Evolutionary conservation across 2,888 invertebrate genomes (phyloP).

Genomic region (Zygothrica quintamaculata): DNA sequence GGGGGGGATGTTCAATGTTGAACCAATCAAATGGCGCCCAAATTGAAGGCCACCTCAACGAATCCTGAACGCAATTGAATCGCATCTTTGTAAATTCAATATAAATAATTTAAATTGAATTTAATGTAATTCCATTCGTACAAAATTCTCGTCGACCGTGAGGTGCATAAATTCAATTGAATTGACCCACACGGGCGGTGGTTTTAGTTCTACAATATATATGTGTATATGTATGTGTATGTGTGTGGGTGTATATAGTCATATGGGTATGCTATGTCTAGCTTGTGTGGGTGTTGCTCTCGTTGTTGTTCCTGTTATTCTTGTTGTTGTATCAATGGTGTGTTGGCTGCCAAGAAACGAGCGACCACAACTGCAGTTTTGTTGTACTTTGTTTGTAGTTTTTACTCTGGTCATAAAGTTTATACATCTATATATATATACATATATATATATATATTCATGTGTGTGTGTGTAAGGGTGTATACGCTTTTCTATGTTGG

Average conservation of each 20-base stretch:
- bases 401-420: conserved; percentile 55
- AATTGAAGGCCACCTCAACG: conserved; percentile 36
- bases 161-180: conserved; percentile 63
- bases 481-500: conserved; percentile 41
- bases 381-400: conserved; percentile 44
- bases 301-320: background rate
- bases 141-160: conserved; percentile 53
- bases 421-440: conserved; percentile 5
- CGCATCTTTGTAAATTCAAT: conserved; percentile 45
- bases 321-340: conserved; percentile 13
- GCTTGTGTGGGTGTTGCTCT: background rate
- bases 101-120: conserved; percentile 66
- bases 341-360: conserved; percentile 54
- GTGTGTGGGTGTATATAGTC: conserved; percentile 1
- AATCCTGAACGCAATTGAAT: conserved; percentile 23
- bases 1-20: too few relatives aligned
- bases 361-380: conserved; percentile 48
- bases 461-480: conserved; percentile 18
- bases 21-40: conserved; percentile 25
- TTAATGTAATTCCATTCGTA: conserved; percentile 60
- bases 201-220: background rate
- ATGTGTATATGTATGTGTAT: too few relatives aligned
- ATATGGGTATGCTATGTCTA: too few relatives aligned
- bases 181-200: conserved; percentile 56
- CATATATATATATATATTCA: conserved; percentile 2